These are phyloP conservation scores for Tachuris rubrigastra DNA, from an alignment of 2,113 vertebrate species.

Conservation along the genomic window DNA sequence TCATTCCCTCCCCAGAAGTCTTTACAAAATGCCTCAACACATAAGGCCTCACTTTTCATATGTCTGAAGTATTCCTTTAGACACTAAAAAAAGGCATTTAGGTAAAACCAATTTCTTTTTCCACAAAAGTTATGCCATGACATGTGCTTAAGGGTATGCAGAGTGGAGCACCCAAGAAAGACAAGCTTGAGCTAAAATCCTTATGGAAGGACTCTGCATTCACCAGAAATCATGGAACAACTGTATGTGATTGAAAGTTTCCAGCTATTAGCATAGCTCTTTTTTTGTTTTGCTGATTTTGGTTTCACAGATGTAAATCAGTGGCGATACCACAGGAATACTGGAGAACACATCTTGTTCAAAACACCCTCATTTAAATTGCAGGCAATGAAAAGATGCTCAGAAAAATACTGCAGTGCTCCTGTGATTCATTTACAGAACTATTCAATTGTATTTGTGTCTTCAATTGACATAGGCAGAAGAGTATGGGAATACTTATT, in stretches of 20 bases:
- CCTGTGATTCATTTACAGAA: background rate
- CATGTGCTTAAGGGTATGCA: background rate
- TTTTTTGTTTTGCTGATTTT: background rate
- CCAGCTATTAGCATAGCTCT: background rate
- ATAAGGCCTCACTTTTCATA: fast-evolving
- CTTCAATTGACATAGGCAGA: background rate
- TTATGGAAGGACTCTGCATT: background rate
- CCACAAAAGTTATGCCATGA: background rate
- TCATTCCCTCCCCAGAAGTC: background rate
- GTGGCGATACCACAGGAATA: background rate
- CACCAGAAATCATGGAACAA: background rate
- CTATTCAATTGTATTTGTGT: background rate
- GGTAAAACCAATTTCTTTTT: background rate
- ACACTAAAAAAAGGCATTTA: background rate
- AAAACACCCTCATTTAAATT: background rate
- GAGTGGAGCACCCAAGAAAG: background rate
- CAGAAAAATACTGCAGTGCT: background rate
- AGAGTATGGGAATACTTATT: background rate
- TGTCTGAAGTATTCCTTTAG: background rate
- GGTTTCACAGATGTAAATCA: background rate
- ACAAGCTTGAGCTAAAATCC: background rate
- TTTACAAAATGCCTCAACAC: background rate
- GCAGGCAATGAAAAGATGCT: background rate
- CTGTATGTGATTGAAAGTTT: background rate
- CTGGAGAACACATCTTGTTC: background rate